Evolutionary conservation across 2,797 vertebrate species (phyloP).

Genomic region (Eurystomus glaucurus): DNA sequence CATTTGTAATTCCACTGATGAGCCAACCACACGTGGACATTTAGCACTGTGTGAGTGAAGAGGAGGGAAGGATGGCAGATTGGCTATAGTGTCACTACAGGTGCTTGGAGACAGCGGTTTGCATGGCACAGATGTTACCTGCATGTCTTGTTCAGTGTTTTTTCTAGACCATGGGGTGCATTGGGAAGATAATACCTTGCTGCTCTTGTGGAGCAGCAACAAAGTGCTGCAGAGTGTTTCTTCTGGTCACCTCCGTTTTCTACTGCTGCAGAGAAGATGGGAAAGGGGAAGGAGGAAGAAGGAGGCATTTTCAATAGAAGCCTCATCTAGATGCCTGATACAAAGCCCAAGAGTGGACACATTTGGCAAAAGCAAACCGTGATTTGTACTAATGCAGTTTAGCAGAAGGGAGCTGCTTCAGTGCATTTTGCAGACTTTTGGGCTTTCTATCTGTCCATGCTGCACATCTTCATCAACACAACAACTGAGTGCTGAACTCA

Average conservation of each 20-base stretch:
- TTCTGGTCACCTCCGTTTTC: background rate
- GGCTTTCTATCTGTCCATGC: background rate
- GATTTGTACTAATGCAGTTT: background rate
- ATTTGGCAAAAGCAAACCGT: background rate
- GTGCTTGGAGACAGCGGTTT: background rate
- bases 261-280: background rate
- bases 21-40: fast-evolving
- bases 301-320: background rate
- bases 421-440: background rate
- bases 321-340: background rate
- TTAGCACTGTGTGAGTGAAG: background rate
- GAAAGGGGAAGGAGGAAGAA: background rate
- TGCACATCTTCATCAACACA: fast-evolving
- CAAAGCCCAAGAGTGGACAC: background rate
- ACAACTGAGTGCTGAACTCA: background rate
- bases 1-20: background rate
- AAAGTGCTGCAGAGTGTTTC: background rate
- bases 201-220: background rate
- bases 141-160: background rate
- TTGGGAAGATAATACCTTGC: background rate
- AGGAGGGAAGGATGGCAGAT: background rate
- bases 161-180: background rate
- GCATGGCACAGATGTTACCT: background rate
- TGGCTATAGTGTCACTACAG: background rate
- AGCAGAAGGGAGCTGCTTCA: background rate